Conservation (phyloP, 2,113 vertebrate genomes). For the Leptodactylus fuscus region DNA sequence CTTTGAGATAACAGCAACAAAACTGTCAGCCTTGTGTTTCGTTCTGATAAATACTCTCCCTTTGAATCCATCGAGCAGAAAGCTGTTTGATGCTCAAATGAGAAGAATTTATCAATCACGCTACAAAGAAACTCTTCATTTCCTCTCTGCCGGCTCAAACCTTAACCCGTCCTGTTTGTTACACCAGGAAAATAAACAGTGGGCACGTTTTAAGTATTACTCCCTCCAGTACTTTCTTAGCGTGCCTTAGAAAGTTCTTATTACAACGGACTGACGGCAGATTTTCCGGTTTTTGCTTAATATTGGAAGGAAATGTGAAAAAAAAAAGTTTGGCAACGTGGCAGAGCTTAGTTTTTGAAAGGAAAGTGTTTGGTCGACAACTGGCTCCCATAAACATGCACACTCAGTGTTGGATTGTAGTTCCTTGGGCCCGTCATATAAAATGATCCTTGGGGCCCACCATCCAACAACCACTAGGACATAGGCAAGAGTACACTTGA, state of each 20-base stretch:
- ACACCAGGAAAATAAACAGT: neutral
- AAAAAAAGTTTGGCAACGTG: neutral
- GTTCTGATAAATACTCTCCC: slow-evolving; percentile 71
- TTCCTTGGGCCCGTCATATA: too few relatives aligned
- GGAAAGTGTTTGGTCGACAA: too few relatives aligned
- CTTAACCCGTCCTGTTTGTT: slow-evolving; percentile 40
- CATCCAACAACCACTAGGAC: too few relatives aligned
- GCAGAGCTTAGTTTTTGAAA: neutral
- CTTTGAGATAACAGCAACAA: slow-evolving; percentile 60
- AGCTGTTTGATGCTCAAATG: slow-evolving; percentile 65
- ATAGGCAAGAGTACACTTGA: too few relatives aligned
- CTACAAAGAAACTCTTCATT: slow-evolving; percentile 59
- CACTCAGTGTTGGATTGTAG: too few relatives aligned
- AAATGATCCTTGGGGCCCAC: too few relatives aligned
- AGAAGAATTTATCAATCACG: slow-evolving; percentile 64
- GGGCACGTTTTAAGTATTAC: slow-evolving; percentile 57
- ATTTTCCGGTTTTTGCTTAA: too few relatives aligned
- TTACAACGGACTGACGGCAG: neutral
- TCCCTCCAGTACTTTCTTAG: neutral
- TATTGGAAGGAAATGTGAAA: too few relatives aligned
- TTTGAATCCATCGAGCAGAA: slow-evolving; percentile 64
- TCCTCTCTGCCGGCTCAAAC: slow-evolving; percentile 59
- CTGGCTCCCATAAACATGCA: too few relatives aligned
- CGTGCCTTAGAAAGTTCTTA: neutral
- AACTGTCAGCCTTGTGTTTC: slow-evolving; percentile 65